These are phyloP conservation scores for Actinia equina DNA, from an alignment of 64 coral and sea anemone genomes.

Conservation along the genomic window DNA sequence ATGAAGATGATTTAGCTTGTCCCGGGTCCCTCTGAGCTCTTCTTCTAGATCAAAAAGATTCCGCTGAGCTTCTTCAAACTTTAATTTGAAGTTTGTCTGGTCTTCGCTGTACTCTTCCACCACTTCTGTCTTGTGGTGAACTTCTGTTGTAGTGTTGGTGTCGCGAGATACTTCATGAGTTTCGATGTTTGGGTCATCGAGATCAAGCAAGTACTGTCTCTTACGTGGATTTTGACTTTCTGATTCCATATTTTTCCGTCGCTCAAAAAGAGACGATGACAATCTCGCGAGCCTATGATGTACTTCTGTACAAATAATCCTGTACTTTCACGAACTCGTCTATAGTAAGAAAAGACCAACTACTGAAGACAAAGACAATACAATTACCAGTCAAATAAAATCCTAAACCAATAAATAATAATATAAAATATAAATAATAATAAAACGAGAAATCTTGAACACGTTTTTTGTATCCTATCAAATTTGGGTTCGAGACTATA, in stretches of 20 bases:
- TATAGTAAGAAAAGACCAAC: background rate
- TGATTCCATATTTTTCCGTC: background rate
- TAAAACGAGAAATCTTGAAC: too few species aligned
- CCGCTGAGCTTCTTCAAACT: conserved; percentile 67
- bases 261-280: background rate
- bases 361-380: background rate
- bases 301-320: background rate
- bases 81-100: conserved; percentile 35
- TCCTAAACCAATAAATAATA: background rate
- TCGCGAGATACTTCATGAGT: conserved; percentile 23
- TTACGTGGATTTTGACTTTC: background rate
- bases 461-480: background rate
- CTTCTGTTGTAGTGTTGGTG: background rate
- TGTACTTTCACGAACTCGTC: background rate
- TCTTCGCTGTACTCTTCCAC: conserved; percentile 10
- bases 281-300: background rate
- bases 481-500: background rate
- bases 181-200: conserved; percentile 8
- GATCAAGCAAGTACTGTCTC: background rate
- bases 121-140: background rate
- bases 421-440: background rate
- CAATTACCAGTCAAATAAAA: background rate
- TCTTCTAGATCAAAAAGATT: conserved; percentile 66
- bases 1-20: conserved; percentile 59
- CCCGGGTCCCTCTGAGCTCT: conserved; percentile 66